A percentile compares a stretch with the other conserved stretches of the same genome.
These are phyloP conservation scores for Cataglyphis cursor DNA, from an alignment of 2,888 invertebrate genomes.

Conservation along the genomic window DNA sequence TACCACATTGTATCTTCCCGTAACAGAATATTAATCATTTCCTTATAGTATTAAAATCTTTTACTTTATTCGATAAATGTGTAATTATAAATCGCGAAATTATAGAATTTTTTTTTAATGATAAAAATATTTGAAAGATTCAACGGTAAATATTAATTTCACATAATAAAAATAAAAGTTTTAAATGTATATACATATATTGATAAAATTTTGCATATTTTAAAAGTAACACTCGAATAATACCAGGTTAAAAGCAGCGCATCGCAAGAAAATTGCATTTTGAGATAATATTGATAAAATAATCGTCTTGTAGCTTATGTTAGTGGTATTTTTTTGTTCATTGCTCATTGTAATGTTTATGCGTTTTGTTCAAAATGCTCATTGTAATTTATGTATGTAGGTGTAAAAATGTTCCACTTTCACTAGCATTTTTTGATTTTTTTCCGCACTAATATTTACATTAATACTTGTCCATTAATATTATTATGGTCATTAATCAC, in stretches of 20 bases:
- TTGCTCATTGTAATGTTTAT: too few species aligned
- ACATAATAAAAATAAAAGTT: background rate
- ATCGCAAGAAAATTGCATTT: background rate
- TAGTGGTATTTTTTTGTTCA: background rate
- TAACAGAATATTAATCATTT: background rate
- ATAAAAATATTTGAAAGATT: background rate
- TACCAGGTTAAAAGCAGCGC: too few species aligned
- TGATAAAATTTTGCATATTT: background rate
- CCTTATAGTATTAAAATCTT: background rate
- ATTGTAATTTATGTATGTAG: background rate
- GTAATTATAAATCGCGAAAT: background rate
- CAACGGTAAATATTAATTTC: background rate
- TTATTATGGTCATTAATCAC: constrained; percentile 23
- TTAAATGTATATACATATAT: background rate
- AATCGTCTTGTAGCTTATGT: background rate
- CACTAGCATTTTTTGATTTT: background rate
- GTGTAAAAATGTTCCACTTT: background rate
- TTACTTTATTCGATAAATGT: constrained; percentile 1
- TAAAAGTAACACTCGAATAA: background rate
- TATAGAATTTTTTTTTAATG: background rate
- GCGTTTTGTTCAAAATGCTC: too few species aligned
- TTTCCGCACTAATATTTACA: constrained; percentile 11
- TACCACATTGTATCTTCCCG: background rate
- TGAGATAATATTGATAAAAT: background rate
- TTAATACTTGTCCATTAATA: constrained; percentile 23